These are phyloP conservation scores for Neomorphus geoffroyi DNA, from an alignment of 2,797 vertebrate genomes.

Conservation along the genomic window DNA sequence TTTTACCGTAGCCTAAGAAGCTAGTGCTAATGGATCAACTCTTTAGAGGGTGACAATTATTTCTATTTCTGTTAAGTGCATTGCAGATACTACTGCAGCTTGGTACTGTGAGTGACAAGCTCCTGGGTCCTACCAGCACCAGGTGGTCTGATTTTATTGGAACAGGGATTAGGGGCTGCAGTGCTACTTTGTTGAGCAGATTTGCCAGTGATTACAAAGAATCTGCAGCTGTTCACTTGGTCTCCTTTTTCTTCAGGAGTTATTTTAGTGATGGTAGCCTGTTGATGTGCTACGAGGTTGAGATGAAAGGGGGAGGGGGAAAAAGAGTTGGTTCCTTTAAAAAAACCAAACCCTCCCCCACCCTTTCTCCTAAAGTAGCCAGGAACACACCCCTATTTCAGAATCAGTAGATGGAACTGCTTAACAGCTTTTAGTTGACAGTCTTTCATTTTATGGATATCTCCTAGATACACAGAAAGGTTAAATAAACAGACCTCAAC, in stretches of 20 bases:
- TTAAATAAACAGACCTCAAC: neutral
- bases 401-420: neutral
- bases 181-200: neutral
- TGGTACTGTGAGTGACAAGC: neutral
- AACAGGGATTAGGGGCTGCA: neutral
- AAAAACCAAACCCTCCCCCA: neutral
- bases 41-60: slow-evolving; percentile 8
- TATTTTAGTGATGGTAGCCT: neutral
- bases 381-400: neutral
- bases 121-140: neutral
- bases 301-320: neutral
- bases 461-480: neutral
- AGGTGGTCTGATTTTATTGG: neutral
- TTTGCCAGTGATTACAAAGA: neutral
- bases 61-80: neutral
- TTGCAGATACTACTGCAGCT: neutral
- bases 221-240: neutral
- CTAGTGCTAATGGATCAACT: slow-evolving; percentile 18
- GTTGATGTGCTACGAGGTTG: neutral
- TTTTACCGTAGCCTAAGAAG: neutral
- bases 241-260: neutral
- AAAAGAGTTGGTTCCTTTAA: neutral
- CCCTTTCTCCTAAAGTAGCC: neutral
- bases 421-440: neutral
- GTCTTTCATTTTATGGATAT: neutral